Percentiles rank a stretch among this genome's conserved stretches.
These are phyloP conservation scores for Etia nguti DNA, from an alignment of 2,113 vertebrate species.

Conservation along the genomic window DNA sequence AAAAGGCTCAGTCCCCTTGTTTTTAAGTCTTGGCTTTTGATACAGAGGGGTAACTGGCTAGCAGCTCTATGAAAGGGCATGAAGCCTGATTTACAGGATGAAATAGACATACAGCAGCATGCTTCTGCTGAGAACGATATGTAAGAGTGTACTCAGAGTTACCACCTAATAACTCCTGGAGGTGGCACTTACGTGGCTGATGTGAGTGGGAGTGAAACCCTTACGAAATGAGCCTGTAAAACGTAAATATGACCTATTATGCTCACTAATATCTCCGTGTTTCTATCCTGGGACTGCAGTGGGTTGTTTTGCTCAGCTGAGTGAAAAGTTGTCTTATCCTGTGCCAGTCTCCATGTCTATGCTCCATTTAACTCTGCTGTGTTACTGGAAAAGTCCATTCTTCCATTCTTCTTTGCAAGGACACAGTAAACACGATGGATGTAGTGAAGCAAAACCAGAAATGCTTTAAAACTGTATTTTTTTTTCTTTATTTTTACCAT, in stretches of 20 bases:
- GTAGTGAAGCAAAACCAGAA: background rate
- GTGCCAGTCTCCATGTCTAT: no score
- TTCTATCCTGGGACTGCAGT: background rate
- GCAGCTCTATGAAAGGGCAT: no score
- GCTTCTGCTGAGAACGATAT: background rate
- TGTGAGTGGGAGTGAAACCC: background rate
- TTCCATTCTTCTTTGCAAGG: background rate
- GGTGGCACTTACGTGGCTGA: background rate
- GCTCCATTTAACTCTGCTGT: background rate
- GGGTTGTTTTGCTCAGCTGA: background rate
- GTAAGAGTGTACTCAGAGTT: background rate
- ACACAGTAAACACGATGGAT: fast-evolving
- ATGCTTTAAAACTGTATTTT: background rate
- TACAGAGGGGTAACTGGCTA: no score
- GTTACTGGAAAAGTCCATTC: background rate
- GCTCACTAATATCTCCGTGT: background rate
- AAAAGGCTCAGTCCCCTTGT: no score
- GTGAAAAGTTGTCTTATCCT: background rate
- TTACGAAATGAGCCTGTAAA: background rate
- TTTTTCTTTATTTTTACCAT: background rate
- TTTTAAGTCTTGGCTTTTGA: no score
- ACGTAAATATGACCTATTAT: background rate
- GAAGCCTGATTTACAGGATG: no score
- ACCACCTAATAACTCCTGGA: background rate
- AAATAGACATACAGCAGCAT: no score